Evolutionary conservation across 1,140 invertebrate species (phyloP), one percentile per base, ranked within the genome.

Genomic region (Diabrotica virgifera): DNA sequence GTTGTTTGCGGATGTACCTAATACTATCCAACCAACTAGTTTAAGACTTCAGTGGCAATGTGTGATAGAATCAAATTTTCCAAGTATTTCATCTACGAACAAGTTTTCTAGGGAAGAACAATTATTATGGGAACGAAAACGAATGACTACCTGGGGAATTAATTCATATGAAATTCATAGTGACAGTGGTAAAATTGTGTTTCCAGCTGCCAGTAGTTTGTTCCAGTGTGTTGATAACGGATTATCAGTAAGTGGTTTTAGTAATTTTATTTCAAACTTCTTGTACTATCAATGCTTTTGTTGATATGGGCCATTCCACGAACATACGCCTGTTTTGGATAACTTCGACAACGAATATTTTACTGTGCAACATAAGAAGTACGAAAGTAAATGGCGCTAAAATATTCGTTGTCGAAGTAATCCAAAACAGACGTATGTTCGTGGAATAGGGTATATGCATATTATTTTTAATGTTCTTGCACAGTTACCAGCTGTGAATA

Each of bases 111-210:
- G 89, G 65, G 95, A 97, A 79, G 94, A 96, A 77, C 93, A 95
- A 77, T 77, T 98, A 54, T 81, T 96, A 60, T 90, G 92, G 82
- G 96, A 98, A 77, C 82, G 96, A 59, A 96, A 96, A 81, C 81
- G 94, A 68, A 84, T 96, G 8, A 88, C 92, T 0, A 92, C 92
- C 0, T 96, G 93, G 87, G 96, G 96, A 13, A 96, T 98, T 55
- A 96, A 93, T 4, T 92, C 92, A 9, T 98, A 96, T 76, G 94
- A 97, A 76, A 81, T 96, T 52, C 91, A 96, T 74, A 83, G 85
- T 14, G 83, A 85, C 5, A 87, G 88, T 57, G 93, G 93, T 14
- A 89, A 90, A 74, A 87, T 98, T 70, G 87, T 97, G 14, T 97
- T 98, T 80, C 92, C 95, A 50, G 92, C 93, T 66, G 89, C 90